Percentiles rank a stretch among this genome's conserved stretches.
These are phyloP conservation scores for Tympanoctomys barrerae DNA, from an alignment of 2,797 vertebrate genomes.

Conservation along the genomic window DNA sequence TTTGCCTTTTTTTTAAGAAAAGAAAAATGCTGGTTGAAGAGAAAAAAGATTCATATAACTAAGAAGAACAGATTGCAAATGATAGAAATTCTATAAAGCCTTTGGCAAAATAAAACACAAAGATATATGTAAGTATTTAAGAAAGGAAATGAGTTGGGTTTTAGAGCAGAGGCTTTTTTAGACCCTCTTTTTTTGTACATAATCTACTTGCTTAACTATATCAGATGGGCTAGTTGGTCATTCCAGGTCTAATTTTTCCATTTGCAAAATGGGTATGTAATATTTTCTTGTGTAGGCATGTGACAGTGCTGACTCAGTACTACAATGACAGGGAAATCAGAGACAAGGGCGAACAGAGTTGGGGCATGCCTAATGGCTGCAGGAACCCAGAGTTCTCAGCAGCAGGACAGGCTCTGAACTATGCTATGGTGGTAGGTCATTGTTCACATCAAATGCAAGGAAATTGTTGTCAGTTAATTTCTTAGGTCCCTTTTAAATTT, in stretches of 20 bases:
- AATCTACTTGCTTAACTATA: slow-evolving; percentile 44
- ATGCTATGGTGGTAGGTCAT: neutral
- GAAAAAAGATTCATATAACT: slow-evolving; percentile 77
- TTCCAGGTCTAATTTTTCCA: slow-evolving; percentile 56
- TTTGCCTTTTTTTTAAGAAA: slow-evolving; percentile 76
- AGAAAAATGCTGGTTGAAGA: slow-evolving; percentile 74
- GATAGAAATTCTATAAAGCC: slow-evolving; percentile 78
- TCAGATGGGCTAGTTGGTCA: slow-evolving; percentile 34
- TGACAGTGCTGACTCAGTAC: neutral
- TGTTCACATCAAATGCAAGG: neutral
- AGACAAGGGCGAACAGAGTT: neutral
- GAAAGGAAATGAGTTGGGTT: slow-evolving; percentile 66
- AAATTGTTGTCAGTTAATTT: neutral
- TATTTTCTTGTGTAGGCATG: neutral
- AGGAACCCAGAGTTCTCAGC: neutral
- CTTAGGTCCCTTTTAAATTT: slow-evolving; percentile 22
- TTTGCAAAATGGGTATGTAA: slow-evolving; percentile 64
- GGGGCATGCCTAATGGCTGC: neutral
- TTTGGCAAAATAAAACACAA: slow-evolving; percentile 74
- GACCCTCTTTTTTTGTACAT: slow-evolving; percentile 34
- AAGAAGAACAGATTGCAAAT: slow-evolving; percentile 80
- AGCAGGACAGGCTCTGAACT: neutral
- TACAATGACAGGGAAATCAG: neutral
- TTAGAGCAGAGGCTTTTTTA: slow-evolving; percentile 40
- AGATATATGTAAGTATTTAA: slow-evolving; percentile 68